Evolutionary conservation across 2,888 invertebrate genomes (phyloP).

Genomic region (Gandaritis pyraliata): DNA sequence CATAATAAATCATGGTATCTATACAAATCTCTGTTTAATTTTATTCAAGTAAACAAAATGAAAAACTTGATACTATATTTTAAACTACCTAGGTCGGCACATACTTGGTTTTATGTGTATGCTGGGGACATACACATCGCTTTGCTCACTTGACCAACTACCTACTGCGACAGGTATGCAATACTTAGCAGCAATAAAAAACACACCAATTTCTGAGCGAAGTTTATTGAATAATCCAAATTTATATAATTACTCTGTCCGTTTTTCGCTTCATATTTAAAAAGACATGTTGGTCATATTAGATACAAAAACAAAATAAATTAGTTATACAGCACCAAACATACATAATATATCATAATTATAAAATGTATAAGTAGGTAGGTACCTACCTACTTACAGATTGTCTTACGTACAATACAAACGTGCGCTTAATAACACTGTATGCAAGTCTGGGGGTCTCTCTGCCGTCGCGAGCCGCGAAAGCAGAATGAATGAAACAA

Average conservation of each 20-base stretch:
- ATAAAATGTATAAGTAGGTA: conserved; percentile 54
- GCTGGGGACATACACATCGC: too few species aligned
- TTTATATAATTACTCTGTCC: conserved; percentile 76
- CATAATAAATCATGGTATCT: conserved; percentile 38
- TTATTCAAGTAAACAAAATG: too few species aligned
- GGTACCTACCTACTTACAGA: conserved; percentile 51
- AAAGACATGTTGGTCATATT: conserved; percentile 67
- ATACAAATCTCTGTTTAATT: conserved; percentile 28
- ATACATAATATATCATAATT: conserved; percentile 76
- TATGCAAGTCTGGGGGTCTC: too few species aligned
- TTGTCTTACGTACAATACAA: conserved; percentile 47
- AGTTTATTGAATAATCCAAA: conserved; percentile 78
- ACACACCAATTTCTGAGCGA: conserved; percentile 67
- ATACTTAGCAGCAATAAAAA: conserved; percentile 44
- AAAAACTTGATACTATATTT: too few species aligned
- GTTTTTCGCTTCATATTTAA: conserved; percentile 76
- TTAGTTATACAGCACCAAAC: conserved; percentile 83
- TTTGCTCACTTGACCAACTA: too few species aligned
- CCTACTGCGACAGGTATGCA: too few species aligned
- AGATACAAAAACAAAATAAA: conserved; percentile 77
- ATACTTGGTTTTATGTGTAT: too few species aligned
- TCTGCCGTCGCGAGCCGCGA: too few species aligned
- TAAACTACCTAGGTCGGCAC: too few species aligned
- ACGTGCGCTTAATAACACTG: too few species aligned
- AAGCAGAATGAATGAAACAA: too few species aligned